phyloP scores from a whole-genome alignment of 2,888 invertebrate genomes.

The Aquatica leii region DNA sequence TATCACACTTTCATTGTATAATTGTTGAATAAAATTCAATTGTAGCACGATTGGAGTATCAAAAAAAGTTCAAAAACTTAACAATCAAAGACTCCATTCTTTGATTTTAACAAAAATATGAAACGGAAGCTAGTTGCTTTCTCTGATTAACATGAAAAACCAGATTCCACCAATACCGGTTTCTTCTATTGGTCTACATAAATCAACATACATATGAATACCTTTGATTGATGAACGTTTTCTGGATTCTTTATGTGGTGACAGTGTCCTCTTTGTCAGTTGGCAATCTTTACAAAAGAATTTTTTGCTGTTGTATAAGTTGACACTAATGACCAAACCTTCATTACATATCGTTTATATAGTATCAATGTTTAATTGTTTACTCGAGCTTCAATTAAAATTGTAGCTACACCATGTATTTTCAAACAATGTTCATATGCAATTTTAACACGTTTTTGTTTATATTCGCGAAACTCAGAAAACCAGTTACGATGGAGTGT shows the following conservation, averaged over 20 bases:
- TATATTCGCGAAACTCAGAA: not conserved
- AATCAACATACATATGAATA: not conserved
- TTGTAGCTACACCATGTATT: not conserved
- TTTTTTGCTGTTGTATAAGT: not conserved
- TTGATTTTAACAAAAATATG: not conserved
- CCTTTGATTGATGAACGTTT: not conserved
- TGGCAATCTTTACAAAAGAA: not conserved
- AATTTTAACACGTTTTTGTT: not conserved
- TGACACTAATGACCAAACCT: not conserved
- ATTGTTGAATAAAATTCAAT: too few relatives aligned
- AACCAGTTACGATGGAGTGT: not conserved
- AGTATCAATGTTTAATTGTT: not conserved
- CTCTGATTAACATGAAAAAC: not conserved
- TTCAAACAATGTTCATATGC: too few relatives aligned
- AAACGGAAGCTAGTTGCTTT: not conserved
- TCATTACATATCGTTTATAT: not conserved
- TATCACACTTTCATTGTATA: too few relatives aligned
- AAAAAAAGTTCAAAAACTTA: too few relatives aligned
- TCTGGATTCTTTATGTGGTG: too few relatives aligned
- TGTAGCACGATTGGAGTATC: too few relatives aligned
- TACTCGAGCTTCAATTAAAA: not conserved
- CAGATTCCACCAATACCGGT: too few relatives aligned
- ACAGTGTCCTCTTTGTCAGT: not conserved
- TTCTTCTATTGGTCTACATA: too few relatives aligned
- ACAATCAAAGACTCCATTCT: not conserved